Conservation (phyloP, 2,113 vertebrate species). For the Mesembrinibis cayennensis region DNA sequence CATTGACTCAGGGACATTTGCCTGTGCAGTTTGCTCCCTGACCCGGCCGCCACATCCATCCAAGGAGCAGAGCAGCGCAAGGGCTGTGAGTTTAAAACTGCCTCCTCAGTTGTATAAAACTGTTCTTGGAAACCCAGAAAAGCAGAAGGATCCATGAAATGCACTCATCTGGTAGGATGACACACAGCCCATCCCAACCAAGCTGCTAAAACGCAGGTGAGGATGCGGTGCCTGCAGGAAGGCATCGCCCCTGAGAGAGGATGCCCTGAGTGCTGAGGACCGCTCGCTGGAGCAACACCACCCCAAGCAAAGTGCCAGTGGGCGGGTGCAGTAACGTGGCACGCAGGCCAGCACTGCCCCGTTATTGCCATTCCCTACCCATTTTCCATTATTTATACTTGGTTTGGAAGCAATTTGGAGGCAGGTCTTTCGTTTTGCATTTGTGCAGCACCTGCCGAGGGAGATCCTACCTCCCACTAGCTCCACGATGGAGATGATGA, state of each 20-base stretch:
- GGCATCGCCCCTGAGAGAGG: not conserved
- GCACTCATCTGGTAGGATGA: rapidly evolving
- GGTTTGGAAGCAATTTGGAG: not conserved
- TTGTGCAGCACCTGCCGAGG: not conserved
- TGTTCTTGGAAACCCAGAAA: not conserved
- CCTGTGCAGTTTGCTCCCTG: not conserved
- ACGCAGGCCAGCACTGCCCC: rapidly evolving
- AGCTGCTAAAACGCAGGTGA: not conserved
- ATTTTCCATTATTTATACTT: not conserved
- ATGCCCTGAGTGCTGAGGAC: not conserved
- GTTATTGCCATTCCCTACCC: not conserved
- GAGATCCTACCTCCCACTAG: not conserved
- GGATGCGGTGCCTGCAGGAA: not conserved
- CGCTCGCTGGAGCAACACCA: too few species aligned
- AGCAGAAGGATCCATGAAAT: not conserved
- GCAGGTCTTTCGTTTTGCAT: not conserved
- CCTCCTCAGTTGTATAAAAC: rapidly evolving
- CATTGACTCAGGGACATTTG: not conserved
- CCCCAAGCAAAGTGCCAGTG: too few species aligned
- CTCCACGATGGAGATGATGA: not conserved
- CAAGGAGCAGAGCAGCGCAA: not conserved
- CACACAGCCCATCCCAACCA: not conserved
- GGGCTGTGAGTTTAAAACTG: rapidly evolving
- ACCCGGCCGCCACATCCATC: not conserved
- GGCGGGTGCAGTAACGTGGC: not conserved